Conservation (phyloP, 2,797 vertebrate genomes). For the Notoglanidium macrostoma region DNA sequence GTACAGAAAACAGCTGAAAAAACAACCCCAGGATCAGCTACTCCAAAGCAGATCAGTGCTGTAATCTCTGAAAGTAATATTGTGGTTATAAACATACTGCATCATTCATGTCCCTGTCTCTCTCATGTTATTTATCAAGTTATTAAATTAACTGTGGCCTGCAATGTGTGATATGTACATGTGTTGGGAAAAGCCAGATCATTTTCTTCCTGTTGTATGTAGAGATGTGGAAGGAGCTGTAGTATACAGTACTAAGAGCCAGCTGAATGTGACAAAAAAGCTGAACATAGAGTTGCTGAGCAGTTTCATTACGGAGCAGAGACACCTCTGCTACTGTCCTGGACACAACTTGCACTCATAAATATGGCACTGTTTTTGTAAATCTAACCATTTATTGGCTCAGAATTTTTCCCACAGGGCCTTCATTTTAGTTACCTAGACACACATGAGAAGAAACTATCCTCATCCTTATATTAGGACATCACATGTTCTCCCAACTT, state of each 20-base stretch:
- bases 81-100: not conserved
- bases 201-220: not conserved
- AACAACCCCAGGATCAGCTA: not conserved
- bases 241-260: conserved; percentile 65
- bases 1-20: not conserved
- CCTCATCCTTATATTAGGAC: no score
- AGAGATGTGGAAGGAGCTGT: conserved; percentile 66
- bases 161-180: conserved; percentile 6
- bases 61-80: not conserved
- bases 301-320: conserved; percentile 63
- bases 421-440: not conserved
- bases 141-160: not conserved
- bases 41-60: not conserved
- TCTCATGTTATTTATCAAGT: not conserved
- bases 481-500: no score
- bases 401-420: not conserved
- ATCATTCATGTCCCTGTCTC: not conserved
- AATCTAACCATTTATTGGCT: not conserved
- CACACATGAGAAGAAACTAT: not conserved
- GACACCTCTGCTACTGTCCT: conserved; percentile 20
- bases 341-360: not conserved
- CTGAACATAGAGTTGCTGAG: conserved; percentile 73
- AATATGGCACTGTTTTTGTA: not conserved
- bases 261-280: conserved; percentile 71
- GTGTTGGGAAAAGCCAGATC: not conserved